Evolutionary conservation across 1,140 invertebrate genomes (phyloP), one percentile per base, ranked within the genome.

Genomic region (Hestina assimilis): DNA sequence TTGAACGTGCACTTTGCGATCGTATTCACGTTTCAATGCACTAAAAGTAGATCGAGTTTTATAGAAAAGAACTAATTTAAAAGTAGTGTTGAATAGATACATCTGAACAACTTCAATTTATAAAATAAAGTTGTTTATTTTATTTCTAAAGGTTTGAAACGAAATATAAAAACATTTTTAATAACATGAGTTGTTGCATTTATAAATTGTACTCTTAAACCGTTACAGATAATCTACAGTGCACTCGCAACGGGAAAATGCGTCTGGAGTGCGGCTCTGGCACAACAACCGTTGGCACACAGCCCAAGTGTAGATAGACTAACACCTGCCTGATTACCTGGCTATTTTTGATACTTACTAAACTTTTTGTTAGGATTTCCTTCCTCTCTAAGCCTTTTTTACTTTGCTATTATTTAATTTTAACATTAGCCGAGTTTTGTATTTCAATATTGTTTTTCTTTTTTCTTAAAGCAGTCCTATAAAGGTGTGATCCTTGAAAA

Each of bases 271-370:
- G 20, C 47, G 33, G 33, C 40, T 43, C 38, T 53, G 50, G 40
- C 24, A 43, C 26, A 43, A 53, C 38, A 43, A 42, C 20, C 24
- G 38, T 53, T 53, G 50, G 50, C 38, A n/a, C 40, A 7, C 19
- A 14, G 38, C 50, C 50, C 38, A 53, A 52, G 15, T 12, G 40
- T n/a, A 29, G 50, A 53, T 42, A 43, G 28, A 14, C 24, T 31
- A 31, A 43, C 50, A 53, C 50, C 50, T 53, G 40, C 38, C 40
- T 43, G 26, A 53, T 31, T 53, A 29, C 38, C 17, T 14, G 24
- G 26, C 8, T 42, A 29, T 50, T 26, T 50, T 21, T 47, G 17
- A 38, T 26, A 17, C 11, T 19, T 38, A 38, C 9, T n/a, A n/a
- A n/a, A n/a, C n/a, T 17, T 38, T 14, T 19, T 19, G 4, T 9